Evolutionary conservation across 35 echinoderm and acorn worm species (phyloP), one percentile per base, ranked within the genome.

Genomic region (Anneissia japonica): DNA sequence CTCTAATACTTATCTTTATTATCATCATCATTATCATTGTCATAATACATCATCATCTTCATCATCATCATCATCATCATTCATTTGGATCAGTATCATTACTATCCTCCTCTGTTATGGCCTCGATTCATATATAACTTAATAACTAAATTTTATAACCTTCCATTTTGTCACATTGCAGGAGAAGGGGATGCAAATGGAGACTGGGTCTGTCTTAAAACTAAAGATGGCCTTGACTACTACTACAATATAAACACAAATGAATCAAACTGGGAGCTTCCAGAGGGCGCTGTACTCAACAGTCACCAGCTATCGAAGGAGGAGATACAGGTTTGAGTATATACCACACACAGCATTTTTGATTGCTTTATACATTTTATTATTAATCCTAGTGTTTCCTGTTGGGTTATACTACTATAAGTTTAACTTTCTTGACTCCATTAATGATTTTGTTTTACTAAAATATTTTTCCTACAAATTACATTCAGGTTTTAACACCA

Each of bases 221-320:
- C 88, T 0, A 90, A 74, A 46, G 90, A 91, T 74, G 96, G 92
- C 16, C 82, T 85, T 36, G 32, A 38, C 16, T 92, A 91, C 46
- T 99, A 99, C 78, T 92, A 87, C 84, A 99, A 99, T 79, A 82
- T 89, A n/a, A 51, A 81, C 4, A 94, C 96, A 36, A 92, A 86
- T 79, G 96, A 99, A 74, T 90, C 82, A 14, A 85, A 36, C 19
- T 99, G 96, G 96, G 72, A 90, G 23, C 76, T 91, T 55, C 92
- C 96, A 51, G 89, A 91, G 30, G 88, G 80, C 41, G 93, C 82
- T 77, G 39, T 84, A 72, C 75, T 82, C 30, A 86, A 86, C 31
- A 94, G 88, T 85, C 85, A 46, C 30, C 91, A 99, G 55, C 88
- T 99, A 29, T 74, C 82, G 10, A 99, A 89, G 32, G 89, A 94